Evolutionary conservation across 2,113 vertebrate species (phyloP).

Genomic region (Capreolus pygargus): DNA sequence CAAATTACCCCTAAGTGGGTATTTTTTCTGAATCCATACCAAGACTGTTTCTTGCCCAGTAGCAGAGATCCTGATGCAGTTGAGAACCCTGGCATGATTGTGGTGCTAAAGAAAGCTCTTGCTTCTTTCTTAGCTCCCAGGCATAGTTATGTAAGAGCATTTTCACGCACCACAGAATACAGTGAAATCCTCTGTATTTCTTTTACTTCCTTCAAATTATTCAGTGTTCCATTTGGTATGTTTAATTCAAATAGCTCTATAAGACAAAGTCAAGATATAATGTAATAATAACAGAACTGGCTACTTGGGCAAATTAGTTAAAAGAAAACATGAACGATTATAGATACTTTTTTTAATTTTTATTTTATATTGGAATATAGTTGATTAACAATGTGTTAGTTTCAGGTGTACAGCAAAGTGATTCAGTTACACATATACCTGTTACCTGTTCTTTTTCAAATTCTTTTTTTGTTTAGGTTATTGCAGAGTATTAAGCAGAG

Average conservation of each 20-base stretch:
- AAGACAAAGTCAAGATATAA: slow-evolving; percentile 28
- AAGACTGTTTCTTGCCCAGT: not conserved
- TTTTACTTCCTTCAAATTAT: not conserved
- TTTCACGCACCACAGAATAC: slow-evolving; percentile 21
- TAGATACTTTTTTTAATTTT: not conserved
- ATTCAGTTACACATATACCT: not conserved
- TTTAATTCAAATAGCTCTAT: slow-evolving; percentile 40
- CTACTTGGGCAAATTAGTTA: not conserved
- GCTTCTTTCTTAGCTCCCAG: not conserved
- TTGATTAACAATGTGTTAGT: not conserved
- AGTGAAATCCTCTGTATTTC: not conserved
- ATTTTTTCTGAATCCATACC: not conserved
- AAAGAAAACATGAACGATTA: slow-evolving; percentile 32
- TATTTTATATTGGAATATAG: not conserved
- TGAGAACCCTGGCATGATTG: not conserved
- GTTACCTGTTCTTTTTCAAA: not conserved
- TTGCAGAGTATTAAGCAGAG: not conserved
- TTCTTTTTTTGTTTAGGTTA: not conserved
- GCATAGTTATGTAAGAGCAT: slow-evolving; percentile 41
- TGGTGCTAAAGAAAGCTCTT: not conserved
- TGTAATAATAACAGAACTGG: not conserved
- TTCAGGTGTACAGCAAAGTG: not conserved
- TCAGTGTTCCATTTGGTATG: not conserved
- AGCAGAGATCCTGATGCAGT: not conserved
- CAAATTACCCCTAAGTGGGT: not conserved